Evolutionary conservation across 2,797 vertebrate genomes (phyloP), one percentile per base, ranked within the genome.

Genomic region (Sebastes alutus): DNA sequence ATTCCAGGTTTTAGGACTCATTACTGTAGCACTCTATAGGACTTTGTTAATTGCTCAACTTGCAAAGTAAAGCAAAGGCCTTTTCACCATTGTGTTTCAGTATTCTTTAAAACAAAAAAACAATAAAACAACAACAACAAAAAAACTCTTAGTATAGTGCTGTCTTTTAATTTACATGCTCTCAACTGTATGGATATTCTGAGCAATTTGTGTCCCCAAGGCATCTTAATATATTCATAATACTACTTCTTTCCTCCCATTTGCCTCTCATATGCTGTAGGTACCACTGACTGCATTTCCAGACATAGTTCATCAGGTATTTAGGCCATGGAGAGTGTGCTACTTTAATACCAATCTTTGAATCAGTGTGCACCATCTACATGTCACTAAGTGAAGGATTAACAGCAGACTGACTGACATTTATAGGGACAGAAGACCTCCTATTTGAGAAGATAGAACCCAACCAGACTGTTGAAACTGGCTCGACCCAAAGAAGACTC

Each of bases 401-500:
- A 35, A 61, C 42, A 77, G 23, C 55, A 68, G 46, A 42, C 55
- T 30, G 54, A 38, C n/a, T 35, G 18, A 80, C 30, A 52, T 71
- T 59, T 72, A 70, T 4, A 66, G 13, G 1, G 35, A 85, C 67
- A 64, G 33, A 72, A 35, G 33, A 12, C 58, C 63, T 56, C 27
- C 38, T 65, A 61, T 79, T 78, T 72, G 27, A 65, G 58, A 46
- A 56, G 79, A 30, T 61, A 6, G 52, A 6, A 27, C 56, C 42
- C 13, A 6, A 54, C 75, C 77, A 70, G 35, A 65, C 77, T 46
- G 54, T 55, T 52, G 72, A 65, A 68, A 18, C n/a, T 77, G 82
- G 68, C 64, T 70, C 46, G 16, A 69, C 12, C 56, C n/a, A 12
- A 22, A 52, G 32, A 9, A 27, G 49, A 52, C 18, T 5, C 6